Evolutionary conservation across 92 coral and sea anemone species (phyloP), one percentile per base, ranked within the genome.

Genomic region (Zoanthus solanderi): DNA sequence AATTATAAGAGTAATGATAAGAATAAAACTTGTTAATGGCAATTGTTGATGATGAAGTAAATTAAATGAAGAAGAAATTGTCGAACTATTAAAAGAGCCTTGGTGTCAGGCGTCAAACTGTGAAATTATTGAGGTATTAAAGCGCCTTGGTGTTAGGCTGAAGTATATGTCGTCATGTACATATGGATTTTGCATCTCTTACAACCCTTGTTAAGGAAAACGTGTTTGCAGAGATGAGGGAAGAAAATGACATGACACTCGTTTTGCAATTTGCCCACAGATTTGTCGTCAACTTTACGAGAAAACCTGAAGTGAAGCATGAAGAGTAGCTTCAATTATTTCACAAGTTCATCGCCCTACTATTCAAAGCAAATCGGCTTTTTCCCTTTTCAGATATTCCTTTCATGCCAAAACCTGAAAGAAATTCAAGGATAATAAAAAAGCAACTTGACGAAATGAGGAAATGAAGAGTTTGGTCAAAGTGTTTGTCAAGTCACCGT

Each of bases 241-340:
- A 23, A 23, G 23, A 23, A 23, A 23, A 23, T 23, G 88, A 72
- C 52, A 84, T 84, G 88, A 72, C 90, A 14, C 71, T 87, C 72
- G 90, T 87, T 29, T 23, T 87, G 67, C 90, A 69, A 37, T 78
- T 87, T 60, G 71, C 90, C 78, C 86, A 87, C 60, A 77, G 86
- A 63, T 23, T 78, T 87, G 34, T 65, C 90, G 30, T 65, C 90
- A 65, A 78, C 78, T 17, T 23, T 78, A 47, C 74, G 86, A 29
- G 85, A 87, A 52, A 53, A 78, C 71, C 54, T 78, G 57, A 87
- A 87, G 90, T 52, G 79, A 63, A 72, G 53, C 50, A 85, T 82
- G 23, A 30, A 85, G 71, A 53, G 82, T 69, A 67, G 85, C 85
- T 78, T 78, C 69, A 66, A 53, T 37, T 78, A 87, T 34, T 78